Evolutionary conservation across 2,797 vertebrate species (phyloP).

Genomic region (Halcyon chelicuti): DNA sequence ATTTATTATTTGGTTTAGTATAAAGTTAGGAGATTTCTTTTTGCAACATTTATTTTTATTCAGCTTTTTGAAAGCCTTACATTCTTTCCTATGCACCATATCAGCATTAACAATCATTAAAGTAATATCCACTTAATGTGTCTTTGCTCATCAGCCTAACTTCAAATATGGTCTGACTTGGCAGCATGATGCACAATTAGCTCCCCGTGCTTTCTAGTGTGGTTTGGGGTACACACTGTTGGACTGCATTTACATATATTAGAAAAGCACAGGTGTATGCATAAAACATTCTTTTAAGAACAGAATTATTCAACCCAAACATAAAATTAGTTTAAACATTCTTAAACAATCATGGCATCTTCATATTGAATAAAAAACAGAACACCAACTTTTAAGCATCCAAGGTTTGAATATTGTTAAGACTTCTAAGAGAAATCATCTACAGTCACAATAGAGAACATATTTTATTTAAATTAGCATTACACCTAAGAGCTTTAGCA

Average conservation of each 20-base stretch:
- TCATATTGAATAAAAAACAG: background rate
- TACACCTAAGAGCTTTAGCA: conserved; percentile 46
- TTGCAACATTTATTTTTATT: background rate
- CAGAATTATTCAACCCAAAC: background rate
- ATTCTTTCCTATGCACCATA: rapidly evolving
- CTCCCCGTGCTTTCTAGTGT: background rate
- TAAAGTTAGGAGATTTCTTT: background rate
- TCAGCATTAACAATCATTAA: background rate
- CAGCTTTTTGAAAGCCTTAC: background rate
- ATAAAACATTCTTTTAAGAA: background rate
- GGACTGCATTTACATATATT: background rate
- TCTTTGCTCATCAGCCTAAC: background rate
- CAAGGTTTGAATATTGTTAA: background rate
- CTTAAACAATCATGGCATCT: background rate
- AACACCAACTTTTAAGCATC: background rate
- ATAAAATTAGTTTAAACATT: background rate
- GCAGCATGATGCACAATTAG: background rate
- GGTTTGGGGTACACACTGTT: background rate
- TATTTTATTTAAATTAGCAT: conserved; percentile 47
- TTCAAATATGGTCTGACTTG: background rate
- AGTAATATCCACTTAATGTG: background rate
- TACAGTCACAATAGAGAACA: background rate
- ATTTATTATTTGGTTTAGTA: background rate
- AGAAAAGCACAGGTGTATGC: background rate
- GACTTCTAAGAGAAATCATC: background rate